A percentile compares a stretch with the other conserved stretches of the same genome.
Evolutionary conservation across 2,113 vertebrate genomes (phyloP).

Genomic region (Oxyura jamaicensis): DNA sequence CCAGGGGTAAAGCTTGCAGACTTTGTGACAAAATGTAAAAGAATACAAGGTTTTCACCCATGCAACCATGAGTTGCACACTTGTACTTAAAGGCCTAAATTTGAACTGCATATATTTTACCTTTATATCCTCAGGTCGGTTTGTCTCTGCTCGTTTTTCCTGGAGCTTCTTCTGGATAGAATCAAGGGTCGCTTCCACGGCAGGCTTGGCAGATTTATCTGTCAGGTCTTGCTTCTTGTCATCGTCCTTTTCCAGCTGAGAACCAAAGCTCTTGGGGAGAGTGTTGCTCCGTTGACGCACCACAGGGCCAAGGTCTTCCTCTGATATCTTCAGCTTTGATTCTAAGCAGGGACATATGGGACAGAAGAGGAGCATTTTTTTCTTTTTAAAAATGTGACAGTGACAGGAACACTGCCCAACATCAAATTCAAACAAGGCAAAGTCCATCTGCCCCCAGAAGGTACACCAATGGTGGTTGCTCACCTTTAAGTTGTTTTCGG

Average conservation of each 20-base stretch:
- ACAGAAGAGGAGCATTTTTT: background rate
- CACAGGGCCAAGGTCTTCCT: slow-evolving; percentile 89
- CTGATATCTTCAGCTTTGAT: slow-evolving; percentile 89
- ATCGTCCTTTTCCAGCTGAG: slow-evolving; percentile 91
- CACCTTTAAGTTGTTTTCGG: slow-evolving; percentile 96
- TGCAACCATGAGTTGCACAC: background rate
- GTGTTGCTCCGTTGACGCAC: slow-evolving; percentile 96
- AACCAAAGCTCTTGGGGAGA: slow-evolving; percentile 96
- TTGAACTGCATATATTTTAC: slow-evolving; percentile 60
- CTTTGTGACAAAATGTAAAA: background rate
- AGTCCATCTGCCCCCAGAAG: background rate
- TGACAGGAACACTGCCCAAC: background rate
- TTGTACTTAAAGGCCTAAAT: background rate
- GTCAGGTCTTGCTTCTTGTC: slow-evolving; percentile 77
- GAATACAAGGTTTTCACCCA: background rate
- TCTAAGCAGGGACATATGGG: slow-evolving; percentile 74
- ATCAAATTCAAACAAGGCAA: background rate
- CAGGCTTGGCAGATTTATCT: slow-evolving; percentile 87
- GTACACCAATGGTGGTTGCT: background rate
- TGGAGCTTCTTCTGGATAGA: slow-evolving; percentile 89
- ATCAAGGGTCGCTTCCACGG: slow-evolving; percentile 89
- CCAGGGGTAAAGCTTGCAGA: background rate
- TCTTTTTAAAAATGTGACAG: background rate
- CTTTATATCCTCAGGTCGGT: slow-evolving; percentile 94
- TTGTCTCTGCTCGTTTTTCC: slow-evolving; percentile 89